These are phyloP conservation scores for Podilymbus podiceps DNA, from an alignment of 2,113 vertebrate species.

Conservation along the genomic window DNA sequence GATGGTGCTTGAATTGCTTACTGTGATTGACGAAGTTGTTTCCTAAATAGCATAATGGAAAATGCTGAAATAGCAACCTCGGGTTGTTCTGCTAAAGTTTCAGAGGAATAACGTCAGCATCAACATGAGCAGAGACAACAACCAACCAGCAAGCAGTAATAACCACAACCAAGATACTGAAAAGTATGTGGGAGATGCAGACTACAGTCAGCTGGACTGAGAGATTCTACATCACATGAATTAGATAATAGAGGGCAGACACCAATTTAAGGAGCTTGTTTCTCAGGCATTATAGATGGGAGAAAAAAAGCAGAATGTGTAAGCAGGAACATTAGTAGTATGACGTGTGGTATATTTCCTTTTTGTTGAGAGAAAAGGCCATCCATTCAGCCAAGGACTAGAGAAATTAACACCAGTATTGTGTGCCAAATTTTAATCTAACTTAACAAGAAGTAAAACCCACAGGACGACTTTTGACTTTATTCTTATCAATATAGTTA, in stretches of 20 bases:
- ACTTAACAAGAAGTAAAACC: background rate
- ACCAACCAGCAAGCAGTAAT: background rate
- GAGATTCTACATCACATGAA: background rate
- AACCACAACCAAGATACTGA: background rate
- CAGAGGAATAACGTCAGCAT: background rate
- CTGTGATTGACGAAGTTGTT: background rate
- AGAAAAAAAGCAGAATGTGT: background rate
- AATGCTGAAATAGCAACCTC: background rate
- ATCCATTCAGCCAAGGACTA: background rate
- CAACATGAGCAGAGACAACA: background rate
- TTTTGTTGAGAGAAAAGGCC: background rate
- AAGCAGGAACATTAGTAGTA: background rate
- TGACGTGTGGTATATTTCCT: background rate
- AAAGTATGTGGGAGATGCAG: background rate
- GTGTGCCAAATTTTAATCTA: background rate
- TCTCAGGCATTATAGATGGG: background rate
- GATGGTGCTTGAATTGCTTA: background rate
- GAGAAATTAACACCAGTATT: background rate
- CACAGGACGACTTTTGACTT: background rate
- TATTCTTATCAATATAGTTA: background rate
- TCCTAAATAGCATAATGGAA: background rate
- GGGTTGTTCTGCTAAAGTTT: background rate
- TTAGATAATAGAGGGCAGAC: background rate
- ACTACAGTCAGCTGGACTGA: background rate
- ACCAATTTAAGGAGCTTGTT: rapidly evolving